Conservation (phyloP, 2,113 vertebrate species). For the Saccopteryx bilineata region DNA sequence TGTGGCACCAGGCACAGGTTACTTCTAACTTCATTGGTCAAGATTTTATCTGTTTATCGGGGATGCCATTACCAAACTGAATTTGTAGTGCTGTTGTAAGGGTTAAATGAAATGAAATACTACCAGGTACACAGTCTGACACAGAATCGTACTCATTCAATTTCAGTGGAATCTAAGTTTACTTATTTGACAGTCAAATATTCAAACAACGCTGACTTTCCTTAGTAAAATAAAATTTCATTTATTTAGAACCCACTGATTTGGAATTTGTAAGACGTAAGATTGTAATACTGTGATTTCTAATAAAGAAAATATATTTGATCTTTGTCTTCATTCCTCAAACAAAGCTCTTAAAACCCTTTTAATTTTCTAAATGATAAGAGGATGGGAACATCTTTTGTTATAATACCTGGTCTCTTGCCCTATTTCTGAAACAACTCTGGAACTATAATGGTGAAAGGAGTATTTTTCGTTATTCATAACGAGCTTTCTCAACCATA, state of each 20-base stretch:
- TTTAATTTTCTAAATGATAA: background rate
- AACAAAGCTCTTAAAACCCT: slow-evolving; percentile 5
- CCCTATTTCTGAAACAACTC: background rate
- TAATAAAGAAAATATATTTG: background rate
- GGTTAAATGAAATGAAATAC: background rate
- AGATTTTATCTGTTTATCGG: background rate
- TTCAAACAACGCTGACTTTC: background rate
- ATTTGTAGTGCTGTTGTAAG: background rate
- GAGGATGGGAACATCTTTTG: background rate
- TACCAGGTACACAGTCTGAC: background rate
- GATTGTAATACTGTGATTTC: background rate
- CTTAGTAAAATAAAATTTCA: slow-evolving; percentile 1
- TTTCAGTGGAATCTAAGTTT: background rate
- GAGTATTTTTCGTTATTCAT: background rate
- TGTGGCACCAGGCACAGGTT: background rate
- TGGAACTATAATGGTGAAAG: background rate
- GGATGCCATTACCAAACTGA: background rate
- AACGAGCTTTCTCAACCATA: background rate
- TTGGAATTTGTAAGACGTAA: background rate
- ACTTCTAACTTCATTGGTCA: background rate
- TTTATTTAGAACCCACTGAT: background rate
- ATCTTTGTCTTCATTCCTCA: background rate
- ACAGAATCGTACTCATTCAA: background rate
- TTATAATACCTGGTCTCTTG: background rate
- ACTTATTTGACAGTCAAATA: slow-evolving; percentile 7